Evolutionary conservation across 2,797 vertebrate genomes (phyloP).

Genomic region (Dryobates pubescens): DNA sequence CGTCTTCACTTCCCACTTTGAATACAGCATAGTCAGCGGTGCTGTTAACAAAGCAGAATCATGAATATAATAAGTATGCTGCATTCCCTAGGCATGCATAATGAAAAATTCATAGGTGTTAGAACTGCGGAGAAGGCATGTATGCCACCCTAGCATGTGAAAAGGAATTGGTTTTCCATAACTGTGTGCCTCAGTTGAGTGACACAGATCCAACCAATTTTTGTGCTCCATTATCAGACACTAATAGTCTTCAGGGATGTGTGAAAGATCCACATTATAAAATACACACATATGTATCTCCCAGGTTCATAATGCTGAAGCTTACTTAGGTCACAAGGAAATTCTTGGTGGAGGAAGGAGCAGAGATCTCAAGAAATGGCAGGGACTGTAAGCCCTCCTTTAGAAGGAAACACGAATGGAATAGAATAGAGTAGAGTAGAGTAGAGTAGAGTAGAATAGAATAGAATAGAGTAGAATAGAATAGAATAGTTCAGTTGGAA

Average conservation of each 20-base stretch:
- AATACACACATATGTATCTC: neutral
- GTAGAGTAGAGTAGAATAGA: neutral
- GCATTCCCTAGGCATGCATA: neutral
- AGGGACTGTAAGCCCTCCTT: neutral
- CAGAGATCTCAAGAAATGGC: neutral
- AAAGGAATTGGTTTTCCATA: neutral
- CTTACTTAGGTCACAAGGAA: neutral
- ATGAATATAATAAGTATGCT: neutral
- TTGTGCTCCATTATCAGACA: neutral
- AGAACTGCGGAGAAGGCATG: neutral
- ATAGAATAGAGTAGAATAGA: neutral
- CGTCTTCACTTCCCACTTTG: constrained; percentile 83
- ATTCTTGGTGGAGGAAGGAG: neutral
- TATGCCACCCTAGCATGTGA: neutral
- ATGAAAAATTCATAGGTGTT: neutral
- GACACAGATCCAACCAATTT: neutral
- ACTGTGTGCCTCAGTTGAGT: neutral
- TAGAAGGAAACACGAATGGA: neutral
- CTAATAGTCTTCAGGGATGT: neutral
- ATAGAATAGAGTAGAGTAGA: neutral
- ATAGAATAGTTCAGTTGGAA: neutral
- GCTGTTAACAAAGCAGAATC: constrained; percentile 68
- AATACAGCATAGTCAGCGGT: constrained; percentile 91
- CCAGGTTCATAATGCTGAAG: neutral
- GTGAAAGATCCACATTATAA: neutral